Evolutionary conservation across 2,888 invertebrate species (phyloP).

Genomic region (Drosophila anomalata): DNA sequence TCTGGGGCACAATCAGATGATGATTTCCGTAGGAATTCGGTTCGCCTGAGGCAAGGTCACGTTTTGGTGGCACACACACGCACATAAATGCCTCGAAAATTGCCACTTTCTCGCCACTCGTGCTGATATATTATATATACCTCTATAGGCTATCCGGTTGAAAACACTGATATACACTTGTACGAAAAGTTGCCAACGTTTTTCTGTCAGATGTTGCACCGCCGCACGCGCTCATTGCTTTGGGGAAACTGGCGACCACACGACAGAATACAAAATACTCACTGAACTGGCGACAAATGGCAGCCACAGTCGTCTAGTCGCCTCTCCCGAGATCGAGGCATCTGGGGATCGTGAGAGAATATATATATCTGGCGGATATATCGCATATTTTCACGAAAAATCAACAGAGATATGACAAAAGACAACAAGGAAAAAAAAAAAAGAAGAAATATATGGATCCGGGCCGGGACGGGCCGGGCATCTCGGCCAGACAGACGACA

Average conservation of each 20-base stretch:
- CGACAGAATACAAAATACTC: conserved; percentile 38
- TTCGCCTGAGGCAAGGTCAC: conserved; percentile 58
- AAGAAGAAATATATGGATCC: conserved; percentile 8
- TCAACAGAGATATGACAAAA: conserved; percentile 55
- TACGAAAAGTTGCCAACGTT: conserved; percentile 61
- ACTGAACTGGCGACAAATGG: conserved; percentile 54
- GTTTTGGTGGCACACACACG: conserved; percentile 39
- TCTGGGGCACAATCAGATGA: conserved; percentile 5
- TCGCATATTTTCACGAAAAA: conserved; percentile 67
- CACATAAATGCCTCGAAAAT: conserved; percentile 32
- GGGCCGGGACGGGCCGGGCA: conserved; percentile 11
- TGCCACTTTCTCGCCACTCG: conserved; percentile 18
- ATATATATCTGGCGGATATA: conserved; percentile 60
- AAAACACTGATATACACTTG: conserved; percentile 42
- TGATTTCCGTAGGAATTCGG: conserved; percentile 22
- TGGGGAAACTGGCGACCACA: conserved; percentile 62
- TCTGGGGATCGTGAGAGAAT: conserved; percentile 46
- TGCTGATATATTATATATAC: conserved; percentile 20
- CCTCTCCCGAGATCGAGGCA: conserved; percentile 49
- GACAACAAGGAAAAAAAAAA: conserved; percentile 7
- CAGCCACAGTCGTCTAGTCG: conserved; percentile 8
- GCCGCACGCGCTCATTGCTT: conserved; percentile 77
- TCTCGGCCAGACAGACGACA: conserved; percentile 13
- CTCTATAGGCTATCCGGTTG: conserved; percentile 7
- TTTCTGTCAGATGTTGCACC: conserved; percentile 61